phyloP scores from a whole-genome alignment of 2,113 vertebrate species.

The Aplodontia rufa region DNA sequence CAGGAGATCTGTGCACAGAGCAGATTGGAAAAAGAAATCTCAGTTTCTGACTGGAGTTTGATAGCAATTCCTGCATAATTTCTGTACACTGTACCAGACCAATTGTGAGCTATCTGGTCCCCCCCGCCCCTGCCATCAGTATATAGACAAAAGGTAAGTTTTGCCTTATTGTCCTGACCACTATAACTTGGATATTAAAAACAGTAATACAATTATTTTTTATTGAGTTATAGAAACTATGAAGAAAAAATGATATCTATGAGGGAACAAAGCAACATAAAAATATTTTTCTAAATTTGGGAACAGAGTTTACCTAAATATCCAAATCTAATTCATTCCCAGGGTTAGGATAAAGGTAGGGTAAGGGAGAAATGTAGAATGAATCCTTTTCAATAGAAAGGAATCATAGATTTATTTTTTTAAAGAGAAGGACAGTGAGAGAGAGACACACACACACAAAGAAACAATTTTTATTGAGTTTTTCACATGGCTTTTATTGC shows the following conservation, averaged over 20 bases:
- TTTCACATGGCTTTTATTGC: no score
- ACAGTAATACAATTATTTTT: neutral
- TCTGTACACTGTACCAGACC: neutral
- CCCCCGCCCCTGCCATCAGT: neutral
- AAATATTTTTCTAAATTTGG: neutral
- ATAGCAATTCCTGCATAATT: neutral
- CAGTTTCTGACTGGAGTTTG: neutral
- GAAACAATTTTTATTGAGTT: no score
- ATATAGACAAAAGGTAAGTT: neutral
- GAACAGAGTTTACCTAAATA: neutral
- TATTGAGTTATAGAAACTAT: neutral
- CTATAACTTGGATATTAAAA: neutral
- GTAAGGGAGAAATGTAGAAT: neutral
- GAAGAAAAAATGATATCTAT: neutral
- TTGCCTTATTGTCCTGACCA: neutral
- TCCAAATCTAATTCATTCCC: neutral
- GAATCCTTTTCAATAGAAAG: neutral
- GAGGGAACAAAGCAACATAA: neutral
- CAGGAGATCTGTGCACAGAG: neutral
- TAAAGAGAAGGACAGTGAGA: no score
- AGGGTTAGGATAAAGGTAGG: neutral
- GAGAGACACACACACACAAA: no score
- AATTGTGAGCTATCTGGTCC: neutral
- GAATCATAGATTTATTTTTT: neutral
- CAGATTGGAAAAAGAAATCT: neutral